These are phyloP conservation scores for Chunga burmeisteri DNA, from an alignment of 2,113 vertebrate species.

Conservation along the genomic window DNA sequence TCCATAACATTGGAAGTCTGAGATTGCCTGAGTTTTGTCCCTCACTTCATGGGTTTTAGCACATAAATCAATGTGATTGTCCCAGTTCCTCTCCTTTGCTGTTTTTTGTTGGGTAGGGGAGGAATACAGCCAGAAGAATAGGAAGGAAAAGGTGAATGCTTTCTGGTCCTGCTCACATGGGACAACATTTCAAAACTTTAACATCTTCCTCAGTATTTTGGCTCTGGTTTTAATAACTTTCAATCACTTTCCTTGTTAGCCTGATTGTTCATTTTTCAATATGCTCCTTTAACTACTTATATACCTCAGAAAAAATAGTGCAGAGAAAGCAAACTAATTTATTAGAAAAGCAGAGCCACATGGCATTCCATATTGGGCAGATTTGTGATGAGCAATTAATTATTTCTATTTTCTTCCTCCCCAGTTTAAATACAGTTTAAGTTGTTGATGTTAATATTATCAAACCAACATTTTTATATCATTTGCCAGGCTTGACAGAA, in stretches of 20 bases:
- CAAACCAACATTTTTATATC: slow-evolving; percentile 41
- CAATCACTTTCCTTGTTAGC: slow-evolving; percentile 1
- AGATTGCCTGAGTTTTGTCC: background rate
- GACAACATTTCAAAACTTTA: background rate
- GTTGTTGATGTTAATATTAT: slow-evolving; percentile 47
- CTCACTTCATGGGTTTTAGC: background rate
- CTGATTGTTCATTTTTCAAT: slow-evolving; percentile 50
- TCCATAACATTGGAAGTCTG: background rate
- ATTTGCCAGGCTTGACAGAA: slow-evolving; percentile 54
- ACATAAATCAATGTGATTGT: background rate
- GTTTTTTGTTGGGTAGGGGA: background rate
- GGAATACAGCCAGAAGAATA: background rate
- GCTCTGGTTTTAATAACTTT: slow-evolving; percentile 42
- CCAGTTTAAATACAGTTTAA: slow-evolving; percentile 68
- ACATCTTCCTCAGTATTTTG: background rate
- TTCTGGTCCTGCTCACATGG: background rate
- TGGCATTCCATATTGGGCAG: slow-evolving; percentile 68
- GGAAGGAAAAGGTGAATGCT: background rate
- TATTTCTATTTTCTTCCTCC: slow-evolving; percentile 65
- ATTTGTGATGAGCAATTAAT: slow-evolving; percentile 70
- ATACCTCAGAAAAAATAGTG: slow-evolving; percentile 20
- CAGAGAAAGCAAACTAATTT: slow-evolving; percentile 50
- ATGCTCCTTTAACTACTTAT: slow-evolving; percentile 43
- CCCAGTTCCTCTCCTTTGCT: background rate
- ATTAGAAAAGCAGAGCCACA: slow-evolving; percentile 61